These are phyloP conservation scores for Berghia stephanieae DNA, from an alignment of 1,140 invertebrate genomes.

Conservation along the genomic window DNA sequence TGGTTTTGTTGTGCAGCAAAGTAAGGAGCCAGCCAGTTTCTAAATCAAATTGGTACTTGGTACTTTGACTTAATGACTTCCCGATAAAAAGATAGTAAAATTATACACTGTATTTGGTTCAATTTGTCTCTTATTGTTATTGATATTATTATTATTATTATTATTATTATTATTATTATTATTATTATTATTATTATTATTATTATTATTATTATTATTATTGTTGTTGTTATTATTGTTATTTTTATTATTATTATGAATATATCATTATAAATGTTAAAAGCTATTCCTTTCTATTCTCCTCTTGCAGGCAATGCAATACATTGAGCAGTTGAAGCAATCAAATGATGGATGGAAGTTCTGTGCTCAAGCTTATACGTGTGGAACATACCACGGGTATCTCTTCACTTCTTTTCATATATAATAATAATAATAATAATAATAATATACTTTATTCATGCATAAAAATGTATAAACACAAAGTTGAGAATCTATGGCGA, in stretches of 20 bases:
- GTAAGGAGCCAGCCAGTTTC: too few relatives aligned
- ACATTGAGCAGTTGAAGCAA: constrained; percentile 70
- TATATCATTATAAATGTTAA: background rate
- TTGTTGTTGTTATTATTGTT: background rate
- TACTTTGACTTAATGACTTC: too few relatives aligned
- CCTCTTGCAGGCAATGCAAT: constrained; percentile 65
- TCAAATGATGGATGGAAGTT: constrained; percentile 69
- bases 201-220: background rate
- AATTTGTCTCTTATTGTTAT: background rate
- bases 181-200: background rate
- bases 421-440: background rate
- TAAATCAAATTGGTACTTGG: too few relatives aligned
- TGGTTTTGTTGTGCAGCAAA: too few relatives aligned
- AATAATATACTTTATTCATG: background rate
- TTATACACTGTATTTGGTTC: too few relatives aligned
- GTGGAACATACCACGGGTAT: constrained; percentile 55
- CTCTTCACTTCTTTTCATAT: constrained; percentile 12
- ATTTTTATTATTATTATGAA: background rate
- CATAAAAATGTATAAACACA: background rate
- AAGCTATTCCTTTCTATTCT: background rate
- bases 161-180: background rate
- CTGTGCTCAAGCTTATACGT: constrained; percentile 64
- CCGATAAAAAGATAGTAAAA: too few relatives aligned
- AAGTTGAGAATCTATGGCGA: too few relatives aligned
- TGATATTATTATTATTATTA: background rate